Evolutionary conservation across 2,113 vertebrate genomes (phyloP).

Genomic region (Gobius niger): DNA sequence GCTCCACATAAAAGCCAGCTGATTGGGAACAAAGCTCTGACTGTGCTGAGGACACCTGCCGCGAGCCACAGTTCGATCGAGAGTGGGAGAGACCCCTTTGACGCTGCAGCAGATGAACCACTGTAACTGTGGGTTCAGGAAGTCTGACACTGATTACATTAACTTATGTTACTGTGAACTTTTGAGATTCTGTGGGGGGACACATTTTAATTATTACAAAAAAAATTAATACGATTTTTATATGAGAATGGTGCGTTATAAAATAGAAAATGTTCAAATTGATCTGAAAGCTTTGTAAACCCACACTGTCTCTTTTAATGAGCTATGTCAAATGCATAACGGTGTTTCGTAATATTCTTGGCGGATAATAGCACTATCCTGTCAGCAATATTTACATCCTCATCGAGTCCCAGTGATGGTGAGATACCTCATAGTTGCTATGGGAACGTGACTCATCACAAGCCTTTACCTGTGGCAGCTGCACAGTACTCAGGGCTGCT

Average conservation of each 20-base stretch:
- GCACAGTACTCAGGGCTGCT: slow-evolving; percentile 63
- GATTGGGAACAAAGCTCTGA: slow-evolving; percentile 67
- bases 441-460: slow-evolving; percentile 76
- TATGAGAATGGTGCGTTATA: no score
- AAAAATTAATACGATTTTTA: no score
- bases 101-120: not conserved
- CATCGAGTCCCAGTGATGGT: slow-evolving; percentile 56
- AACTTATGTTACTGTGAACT: no score
- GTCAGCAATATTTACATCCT: slow-evolving; percentile 71
- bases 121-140: not conserved
- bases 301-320: not conserved
- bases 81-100: slow-evolving; percentile 15
- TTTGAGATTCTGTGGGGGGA: no score
- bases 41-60: slow-evolving; percentile 61
- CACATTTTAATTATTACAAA: no score
- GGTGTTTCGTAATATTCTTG: slow-evolving; percentile 14
- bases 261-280: no score
- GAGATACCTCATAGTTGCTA: slow-evolving; percentile 72
- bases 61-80: slow-evolving; percentile 41
- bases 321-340: not conserved
- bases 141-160: no score
- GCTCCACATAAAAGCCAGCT: slow-evolving; percentile 68
- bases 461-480: slow-evolving; percentile 74
- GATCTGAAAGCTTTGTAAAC: no score
- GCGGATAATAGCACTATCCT: slow-evolving; percentile 19